phyloP scores from a whole-genome alignment of 2,113 vertebrate species.

The Tylochromis polylepis region DNA sequence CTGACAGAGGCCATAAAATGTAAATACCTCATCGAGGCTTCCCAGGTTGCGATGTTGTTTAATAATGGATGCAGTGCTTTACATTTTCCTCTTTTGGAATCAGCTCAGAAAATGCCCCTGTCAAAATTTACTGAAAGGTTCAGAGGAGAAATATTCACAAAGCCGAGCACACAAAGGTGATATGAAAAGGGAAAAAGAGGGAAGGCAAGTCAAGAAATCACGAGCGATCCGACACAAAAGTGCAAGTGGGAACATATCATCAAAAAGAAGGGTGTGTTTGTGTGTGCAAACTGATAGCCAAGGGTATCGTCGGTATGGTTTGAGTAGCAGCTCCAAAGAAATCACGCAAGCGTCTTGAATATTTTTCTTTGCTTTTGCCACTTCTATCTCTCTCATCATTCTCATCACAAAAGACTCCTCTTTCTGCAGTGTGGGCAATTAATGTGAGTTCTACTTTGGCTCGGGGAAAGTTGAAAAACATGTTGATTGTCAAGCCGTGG shows the following conservation, averaged over 20 bases:
- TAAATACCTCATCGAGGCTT: conserved; percentile 26
- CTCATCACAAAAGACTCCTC: background rate
- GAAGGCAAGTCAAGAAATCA: conserved; percentile 8
- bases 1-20: conserved; percentile 13
- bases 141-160: conserved; percentile 49
- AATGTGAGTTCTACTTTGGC: background rate
- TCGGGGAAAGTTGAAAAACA: background rate
- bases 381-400: background rate
- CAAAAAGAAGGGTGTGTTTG: conserved; percentile 4
- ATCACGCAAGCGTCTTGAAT: background rate
- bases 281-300: background rate
- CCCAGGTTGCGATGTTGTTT: conserved; percentile 26
- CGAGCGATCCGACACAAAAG: conserved; percentile 23
- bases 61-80: conserved; percentile 53
- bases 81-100: conserved; percentile 39
- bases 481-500: background rate
- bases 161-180: conserved; percentile 23
- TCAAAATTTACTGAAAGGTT: conserved; percentile 22
- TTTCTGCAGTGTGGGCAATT: background rate
- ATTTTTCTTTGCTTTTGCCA: background rate
- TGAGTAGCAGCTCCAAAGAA: background rate
- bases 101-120: conserved; percentile 1
- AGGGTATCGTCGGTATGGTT: background rate
- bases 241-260: conserved; percentile 5
- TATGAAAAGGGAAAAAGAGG: background rate